Evolutionary conservation across 2,888 invertebrate species (phyloP).

Genomic region (Cecidostiba fungosa): DNA sequence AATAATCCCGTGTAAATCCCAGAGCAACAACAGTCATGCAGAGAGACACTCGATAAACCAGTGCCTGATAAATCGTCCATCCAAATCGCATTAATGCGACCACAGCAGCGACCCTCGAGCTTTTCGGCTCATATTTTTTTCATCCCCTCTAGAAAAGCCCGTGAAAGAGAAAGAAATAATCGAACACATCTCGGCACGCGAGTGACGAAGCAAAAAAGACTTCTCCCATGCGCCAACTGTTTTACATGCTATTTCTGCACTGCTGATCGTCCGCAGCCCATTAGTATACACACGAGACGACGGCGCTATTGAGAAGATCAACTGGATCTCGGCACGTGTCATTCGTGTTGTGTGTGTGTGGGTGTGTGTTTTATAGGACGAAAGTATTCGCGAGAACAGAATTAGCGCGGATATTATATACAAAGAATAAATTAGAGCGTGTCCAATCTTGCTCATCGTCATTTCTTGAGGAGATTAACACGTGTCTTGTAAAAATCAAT

Average conservation of each 20-base stretch:
- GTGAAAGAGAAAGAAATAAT: background rate
- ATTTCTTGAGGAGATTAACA: background rate
- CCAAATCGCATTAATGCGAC: background rate
- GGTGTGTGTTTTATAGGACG: background rate
- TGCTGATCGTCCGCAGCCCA: background rate
- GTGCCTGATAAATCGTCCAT: background rate
- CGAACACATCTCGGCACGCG: background rate
- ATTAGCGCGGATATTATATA: background rate
- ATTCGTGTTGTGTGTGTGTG: background rate
- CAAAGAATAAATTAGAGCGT: constrained; percentile 29
- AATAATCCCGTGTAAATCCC: constrained; percentile 3
- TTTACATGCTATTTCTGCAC: background rate
- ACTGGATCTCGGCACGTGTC: background rate
- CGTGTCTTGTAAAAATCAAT: background rate
- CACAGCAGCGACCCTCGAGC: background rate
- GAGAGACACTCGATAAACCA: background rate
- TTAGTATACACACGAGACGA: background rate
- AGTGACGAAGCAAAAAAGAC: background rate
- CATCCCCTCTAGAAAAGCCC: background rate
- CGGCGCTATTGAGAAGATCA: background rate
- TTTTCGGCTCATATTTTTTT: background rate
- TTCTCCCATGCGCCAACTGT: background rate
- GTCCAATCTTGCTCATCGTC: background rate
- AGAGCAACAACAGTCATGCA: background rate
- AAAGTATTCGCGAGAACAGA: too few species aligned